Conservation (phyloP, 2,888 invertebrate species). For the Lasioglossum lativentre region DNA sequence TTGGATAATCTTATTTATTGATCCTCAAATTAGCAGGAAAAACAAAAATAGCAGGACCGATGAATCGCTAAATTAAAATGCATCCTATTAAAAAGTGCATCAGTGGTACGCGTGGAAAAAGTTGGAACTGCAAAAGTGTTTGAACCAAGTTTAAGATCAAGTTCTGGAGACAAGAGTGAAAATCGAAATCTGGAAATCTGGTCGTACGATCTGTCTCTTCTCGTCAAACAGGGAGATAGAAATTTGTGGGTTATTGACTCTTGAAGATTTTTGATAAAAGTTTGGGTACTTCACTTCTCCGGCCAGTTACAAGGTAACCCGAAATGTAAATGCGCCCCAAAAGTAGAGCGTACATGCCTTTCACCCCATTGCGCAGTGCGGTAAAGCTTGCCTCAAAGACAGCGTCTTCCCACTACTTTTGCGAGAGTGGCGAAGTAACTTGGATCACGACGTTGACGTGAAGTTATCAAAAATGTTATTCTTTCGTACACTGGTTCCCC, state of each 20-base stretch:
- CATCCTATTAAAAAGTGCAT: neutral
- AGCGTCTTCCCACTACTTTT: constrained; percentile 22
- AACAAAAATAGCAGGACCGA: neutral
- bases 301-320: neutral
- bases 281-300: neutral
- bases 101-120: neutral
- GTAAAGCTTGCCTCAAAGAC: constrained; percentile 41
- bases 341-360: constrained; percentile 56
- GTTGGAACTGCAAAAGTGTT: neutral
- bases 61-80: neutral
- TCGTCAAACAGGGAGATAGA: neutral
- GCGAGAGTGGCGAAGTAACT: constrained; percentile 16
- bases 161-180: neutral
- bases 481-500: neutral
- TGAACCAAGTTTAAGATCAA: neutral
- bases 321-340: constrained; percentile 49
- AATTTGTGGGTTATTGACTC: neutral
- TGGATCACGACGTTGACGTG: constrained; percentile 21
- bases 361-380: constrained; percentile 60
- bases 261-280: neutral
- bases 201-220: neutral
- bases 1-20: neutral
- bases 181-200: neutral
- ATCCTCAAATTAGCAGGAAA: neutral
- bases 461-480: constrained; percentile 34